These are phyloP conservation scores for Trachelus troglodyta DNA, from an alignment of 2,888 invertebrate genomes.

Conservation along the genomic window DNA sequence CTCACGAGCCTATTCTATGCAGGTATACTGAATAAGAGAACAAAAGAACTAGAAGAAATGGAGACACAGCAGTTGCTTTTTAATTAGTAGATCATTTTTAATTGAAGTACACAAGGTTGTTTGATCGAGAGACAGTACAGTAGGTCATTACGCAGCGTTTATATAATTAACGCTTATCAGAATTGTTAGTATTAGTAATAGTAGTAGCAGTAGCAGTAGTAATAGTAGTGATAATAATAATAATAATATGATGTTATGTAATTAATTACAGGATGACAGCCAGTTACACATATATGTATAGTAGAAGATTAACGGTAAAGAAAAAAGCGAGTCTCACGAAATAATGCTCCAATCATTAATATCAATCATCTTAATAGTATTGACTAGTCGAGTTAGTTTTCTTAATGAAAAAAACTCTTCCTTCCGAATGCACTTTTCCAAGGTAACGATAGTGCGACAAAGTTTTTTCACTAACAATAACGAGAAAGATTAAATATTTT, in stretches of 20 bases:
- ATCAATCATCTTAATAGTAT: not conserved
- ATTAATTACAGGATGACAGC: constrained; percentile 9
- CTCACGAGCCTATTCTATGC: not conserved
- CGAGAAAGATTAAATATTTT: no score
- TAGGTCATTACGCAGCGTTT: constrained; percentile 13
- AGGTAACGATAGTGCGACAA: no score
- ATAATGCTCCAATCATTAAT: not conserved
- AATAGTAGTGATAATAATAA: not conserved
- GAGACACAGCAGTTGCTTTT: constrained; percentile 6
- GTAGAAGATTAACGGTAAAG: not conserved
- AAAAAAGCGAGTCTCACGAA: not conserved
- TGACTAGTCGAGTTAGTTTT: not conserved
- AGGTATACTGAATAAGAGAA: not conserved
- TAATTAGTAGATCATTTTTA: constrained; percentile 17
- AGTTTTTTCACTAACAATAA: no score
- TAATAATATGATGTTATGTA: constrained; percentile 8
- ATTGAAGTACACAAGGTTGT: constrained; percentile 7
- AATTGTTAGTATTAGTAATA: not conserved
- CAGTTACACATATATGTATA: constrained; percentile 11
- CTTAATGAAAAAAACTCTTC: not conserved
- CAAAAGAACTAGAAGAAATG: not conserved
- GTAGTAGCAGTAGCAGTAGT: not conserved
- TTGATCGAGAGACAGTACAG: constrained; percentile 10
- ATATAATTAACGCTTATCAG: constrained; percentile 9
- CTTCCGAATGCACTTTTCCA: no score